Evolutionary conservation across 2,888 invertebrate species (phyloP).

Genomic region (Lasioglossum marginatum): DNA sequence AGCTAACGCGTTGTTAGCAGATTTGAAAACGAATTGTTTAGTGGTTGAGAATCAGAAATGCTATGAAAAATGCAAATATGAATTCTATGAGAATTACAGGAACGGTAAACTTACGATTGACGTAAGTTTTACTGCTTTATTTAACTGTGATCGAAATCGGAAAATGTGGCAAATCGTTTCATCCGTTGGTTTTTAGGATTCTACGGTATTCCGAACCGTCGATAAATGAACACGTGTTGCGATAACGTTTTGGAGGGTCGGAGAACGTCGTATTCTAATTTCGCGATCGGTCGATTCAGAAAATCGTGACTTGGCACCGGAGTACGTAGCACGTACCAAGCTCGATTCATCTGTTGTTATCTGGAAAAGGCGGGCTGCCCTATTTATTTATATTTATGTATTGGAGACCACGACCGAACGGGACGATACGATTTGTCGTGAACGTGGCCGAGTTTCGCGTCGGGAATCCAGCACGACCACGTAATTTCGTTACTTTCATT

Average conservation of each 20-base stretch:
- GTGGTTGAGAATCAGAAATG: background rate
- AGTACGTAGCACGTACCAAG: slow-evolving; percentile 20
- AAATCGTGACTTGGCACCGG: slow-evolving; percentile 41
- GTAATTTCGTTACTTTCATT: slow-evolving; percentile 5
- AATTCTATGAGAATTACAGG: background rate
- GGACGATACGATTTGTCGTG: slow-evolving; percentile 24
- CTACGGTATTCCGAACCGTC: background rate
- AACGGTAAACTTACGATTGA: background rate
- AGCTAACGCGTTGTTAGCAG: background rate
- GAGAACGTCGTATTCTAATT: background rate
- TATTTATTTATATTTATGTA: slow-evolving; percentile 57
- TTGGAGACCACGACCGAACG: slow-evolving; percentile 35
- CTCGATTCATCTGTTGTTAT: slow-evolving; percentile 48
- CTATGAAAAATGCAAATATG: background rate
- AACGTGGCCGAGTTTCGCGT: slow-evolving; percentile 38
- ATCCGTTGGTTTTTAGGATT: background rate
- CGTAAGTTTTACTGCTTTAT: background rate
- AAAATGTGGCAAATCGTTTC: background rate
- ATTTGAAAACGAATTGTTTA: background rate
- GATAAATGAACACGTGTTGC: background rate
- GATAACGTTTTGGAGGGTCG: background rate
- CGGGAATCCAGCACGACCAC: slow-evolving; percentile 4
- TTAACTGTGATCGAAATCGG: background rate
- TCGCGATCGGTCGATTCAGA: slow-evolving; percentile 34
- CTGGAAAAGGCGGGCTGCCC: slow-evolving; percentile 39